phyloP scores from a whole-genome alignment of 2,113 vertebrate species.

The Neoarius graeffei region DNA sequence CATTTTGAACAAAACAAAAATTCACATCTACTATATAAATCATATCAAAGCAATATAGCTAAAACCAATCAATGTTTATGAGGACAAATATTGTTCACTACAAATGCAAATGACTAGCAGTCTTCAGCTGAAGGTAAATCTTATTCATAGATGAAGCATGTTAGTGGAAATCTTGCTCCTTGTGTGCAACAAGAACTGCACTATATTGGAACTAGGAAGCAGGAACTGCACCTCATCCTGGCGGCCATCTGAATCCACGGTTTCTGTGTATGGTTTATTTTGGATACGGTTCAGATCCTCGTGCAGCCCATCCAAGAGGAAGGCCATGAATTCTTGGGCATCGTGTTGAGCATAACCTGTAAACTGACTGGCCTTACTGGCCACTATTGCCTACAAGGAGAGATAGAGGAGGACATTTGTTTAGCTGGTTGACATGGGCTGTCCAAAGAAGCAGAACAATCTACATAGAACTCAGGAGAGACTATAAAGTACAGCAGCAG shows the following conservation, averaged over 20 bases:
- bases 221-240: constrained; percentile 83
- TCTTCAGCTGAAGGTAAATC: not conserved
- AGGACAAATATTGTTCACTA: not conserved
- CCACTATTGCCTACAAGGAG: constrained; percentile 85
- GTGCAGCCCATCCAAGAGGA: constrained; percentile 93
- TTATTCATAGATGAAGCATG: not conserved
- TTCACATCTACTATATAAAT: not conserved
- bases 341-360: constrained; percentile 97
- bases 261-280: constrained; percentile 97
- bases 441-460: not conserved
- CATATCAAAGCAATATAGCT: not conserved
- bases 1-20: not conserved
- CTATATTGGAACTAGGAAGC: not conserved
- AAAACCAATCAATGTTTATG: not conserved
- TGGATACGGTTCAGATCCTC: constrained; percentile 98
- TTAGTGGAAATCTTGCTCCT: not conserved
- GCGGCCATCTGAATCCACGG: constrained; percentile 92
- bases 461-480: not conserved
- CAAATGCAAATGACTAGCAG: not conserved
- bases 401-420: not conserved
- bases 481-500: not conserved
- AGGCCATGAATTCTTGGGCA: constrained; percentile 99
- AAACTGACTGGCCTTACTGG: constrained; percentile 97
- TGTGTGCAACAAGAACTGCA: not conserved
- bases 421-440: not conserved